These are phyloP conservation scores for Callinectes sapidus DNA, from an alignment of 2,888 invertebrate genomes.

Conservation along the genomic window DNA sequence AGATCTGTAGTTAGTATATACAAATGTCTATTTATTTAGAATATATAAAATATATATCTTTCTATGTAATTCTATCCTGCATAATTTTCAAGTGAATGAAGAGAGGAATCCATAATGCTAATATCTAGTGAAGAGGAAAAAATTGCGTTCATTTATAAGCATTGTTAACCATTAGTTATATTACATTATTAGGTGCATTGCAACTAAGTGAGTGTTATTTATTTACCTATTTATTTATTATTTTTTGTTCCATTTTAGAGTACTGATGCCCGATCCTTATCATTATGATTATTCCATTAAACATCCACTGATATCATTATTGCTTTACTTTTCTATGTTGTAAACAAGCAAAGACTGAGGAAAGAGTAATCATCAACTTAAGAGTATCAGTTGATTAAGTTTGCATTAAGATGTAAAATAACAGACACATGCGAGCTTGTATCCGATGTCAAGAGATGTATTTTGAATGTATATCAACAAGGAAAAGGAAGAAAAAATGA, in stretches of 20 bases:
- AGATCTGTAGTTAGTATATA: conserved; percentile 48
- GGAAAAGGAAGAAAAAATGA: conserved; percentile 67
- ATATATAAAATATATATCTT: conserved; percentile 37
- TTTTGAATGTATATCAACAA: conserved; percentile 69
- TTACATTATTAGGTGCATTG: not conserved
- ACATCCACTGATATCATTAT: not conserved
- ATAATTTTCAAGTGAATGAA: conserved; percentile 15
- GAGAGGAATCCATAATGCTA: not conserved
- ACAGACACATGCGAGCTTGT: conserved; percentile 57
- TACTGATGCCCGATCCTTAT: not conserved
- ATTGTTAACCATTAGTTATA: not conserved
- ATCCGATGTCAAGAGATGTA: conserved; percentile 67
- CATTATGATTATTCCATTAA: not conserved
- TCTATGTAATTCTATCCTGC: conserved; percentile 27
- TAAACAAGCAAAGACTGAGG: not conserved
- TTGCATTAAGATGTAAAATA: conserved; percentile 36
- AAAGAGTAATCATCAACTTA: not conserved
- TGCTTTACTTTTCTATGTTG: not conserved
- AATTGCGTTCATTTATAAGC: not conserved
- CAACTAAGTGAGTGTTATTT: not conserved
- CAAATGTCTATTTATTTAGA: conserved; percentile 49
- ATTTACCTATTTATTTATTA: not conserved
- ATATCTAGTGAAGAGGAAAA: not conserved
- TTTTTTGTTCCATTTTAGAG: not conserved
- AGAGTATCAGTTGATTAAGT: conserved; percentile 21